Evolutionary conservation across 2,113 vertebrate genomes (phyloP).

Genomic region (Dermatemys mawii): DNA sequence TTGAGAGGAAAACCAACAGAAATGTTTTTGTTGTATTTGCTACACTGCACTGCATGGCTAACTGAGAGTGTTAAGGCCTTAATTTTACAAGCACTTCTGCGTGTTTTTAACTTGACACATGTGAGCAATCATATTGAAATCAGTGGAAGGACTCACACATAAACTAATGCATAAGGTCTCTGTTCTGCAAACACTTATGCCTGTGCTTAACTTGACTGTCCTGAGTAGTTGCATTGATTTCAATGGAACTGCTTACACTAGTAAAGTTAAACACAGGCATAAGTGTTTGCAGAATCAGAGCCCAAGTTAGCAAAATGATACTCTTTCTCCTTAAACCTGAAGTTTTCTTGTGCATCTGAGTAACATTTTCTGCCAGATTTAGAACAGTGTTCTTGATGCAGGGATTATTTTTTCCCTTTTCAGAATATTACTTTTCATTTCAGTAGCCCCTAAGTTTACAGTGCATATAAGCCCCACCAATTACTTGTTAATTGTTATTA

Average conservation of each 20-base stretch:
- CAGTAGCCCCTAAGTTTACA: slow-evolving; percentile 8
- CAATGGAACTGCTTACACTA: background rate
- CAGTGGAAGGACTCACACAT: background rate
- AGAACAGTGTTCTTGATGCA: slow-evolving; percentile 37
- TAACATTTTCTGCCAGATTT: slow-evolving; percentile 23
- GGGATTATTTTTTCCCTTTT: slow-evolving; percentile 30
- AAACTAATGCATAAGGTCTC: background rate
- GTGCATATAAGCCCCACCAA: slow-evolving; percentile 16
- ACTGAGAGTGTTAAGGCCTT: background rate
- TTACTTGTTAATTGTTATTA: slow-evolving; percentile 39
- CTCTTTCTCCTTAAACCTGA: background rate
- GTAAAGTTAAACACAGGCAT: background rate
- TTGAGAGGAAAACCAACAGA: background rate
- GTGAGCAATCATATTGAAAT: background rate
- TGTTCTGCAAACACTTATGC: background rate
- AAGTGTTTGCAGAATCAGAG: background rate
- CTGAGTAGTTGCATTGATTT: background rate
- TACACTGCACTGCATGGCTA: background rate
- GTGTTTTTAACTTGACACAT: background rate
- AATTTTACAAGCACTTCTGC: background rate
- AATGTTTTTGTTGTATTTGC: background rate
- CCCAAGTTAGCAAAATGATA: background rate
- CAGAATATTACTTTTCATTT: slow-evolving; percentile 26
- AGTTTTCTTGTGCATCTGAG: background rate
- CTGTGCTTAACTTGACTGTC: background rate